These are phyloP conservation scores for Sebastes itinus DNA, from an alignment of 2,797 vertebrate species.

Conservation along the genomic window DNA sequence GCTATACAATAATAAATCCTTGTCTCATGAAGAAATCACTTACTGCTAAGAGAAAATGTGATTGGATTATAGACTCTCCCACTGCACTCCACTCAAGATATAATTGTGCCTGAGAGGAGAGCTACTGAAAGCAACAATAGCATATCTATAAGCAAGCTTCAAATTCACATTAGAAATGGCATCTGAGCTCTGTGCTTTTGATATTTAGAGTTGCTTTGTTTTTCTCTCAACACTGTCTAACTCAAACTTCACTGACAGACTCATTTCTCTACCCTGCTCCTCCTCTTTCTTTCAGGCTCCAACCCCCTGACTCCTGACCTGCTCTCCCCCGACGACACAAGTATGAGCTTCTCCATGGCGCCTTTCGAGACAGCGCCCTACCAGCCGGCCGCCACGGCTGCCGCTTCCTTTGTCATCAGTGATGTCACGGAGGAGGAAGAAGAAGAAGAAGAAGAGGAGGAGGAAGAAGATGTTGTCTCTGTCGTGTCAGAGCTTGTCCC, in stretches of 20 bases:
- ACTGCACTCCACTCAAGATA: neutral
- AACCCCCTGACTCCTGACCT: constrained; percentile 91
- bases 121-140: neutral
- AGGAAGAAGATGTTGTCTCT: constrained; percentile 81
- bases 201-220: neutral
- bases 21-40: neutral
- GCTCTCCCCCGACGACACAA: constrained; percentile 94
- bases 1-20: neutral
- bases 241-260: neutral
- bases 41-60: neutral
- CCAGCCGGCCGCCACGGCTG: constrained; percentile 85
- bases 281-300: constrained; percentile 68
- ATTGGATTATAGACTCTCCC: neutral
- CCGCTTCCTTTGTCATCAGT: constrained; percentile 97
- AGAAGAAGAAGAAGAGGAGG: constrained; percentile 84
- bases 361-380: constrained; percentile 90
- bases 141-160: neutral
- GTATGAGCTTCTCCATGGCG: constrained; percentile 92
- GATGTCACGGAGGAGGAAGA: constrained; percentile 93
- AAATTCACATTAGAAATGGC: neutral
- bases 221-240: neutral
- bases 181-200: neutral
- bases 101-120: neutral
- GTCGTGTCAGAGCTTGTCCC: constrained; percentile 90
- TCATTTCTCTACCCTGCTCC: neutral